A percentile compares a stretch with the other conserved stretches of the same genome.
These are phyloP conservation scores for Psix sp. DNA, from an alignment of 1,140 invertebrate genomes.

Conservation along the genomic window DNA sequence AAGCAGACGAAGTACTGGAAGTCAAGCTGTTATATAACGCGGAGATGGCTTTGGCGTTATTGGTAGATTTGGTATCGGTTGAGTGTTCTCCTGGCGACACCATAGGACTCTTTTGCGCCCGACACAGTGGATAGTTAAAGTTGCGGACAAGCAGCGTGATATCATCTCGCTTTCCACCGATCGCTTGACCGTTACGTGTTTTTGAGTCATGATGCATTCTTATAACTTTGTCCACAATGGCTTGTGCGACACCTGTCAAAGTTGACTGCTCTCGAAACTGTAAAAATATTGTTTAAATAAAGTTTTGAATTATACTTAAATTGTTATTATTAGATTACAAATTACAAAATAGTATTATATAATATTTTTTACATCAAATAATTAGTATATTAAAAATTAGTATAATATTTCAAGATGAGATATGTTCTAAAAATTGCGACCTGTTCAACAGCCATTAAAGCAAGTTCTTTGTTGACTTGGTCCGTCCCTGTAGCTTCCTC, in stretches of 20 bases:
- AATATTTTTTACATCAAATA: background rate
- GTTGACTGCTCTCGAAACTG: conserved; percentile 89
- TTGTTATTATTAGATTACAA: too few relatives aligned
- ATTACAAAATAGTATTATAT: too few relatives aligned
- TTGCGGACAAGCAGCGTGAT: conserved; percentile 91
- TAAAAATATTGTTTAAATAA: conserved; percentile 55
- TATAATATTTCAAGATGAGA: background rate
- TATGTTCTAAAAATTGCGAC: conserved; percentile 62
- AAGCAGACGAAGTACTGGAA: conserved; percentile 69
- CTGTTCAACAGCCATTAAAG: conserved; percentile 87
- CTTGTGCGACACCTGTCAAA: conserved; percentile 89
- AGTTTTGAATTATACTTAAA: too few relatives aligned
- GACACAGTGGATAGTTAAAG: conserved; percentile 88
- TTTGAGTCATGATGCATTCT: conserved; percentile 89
- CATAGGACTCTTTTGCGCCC: conserved; percentile 79
- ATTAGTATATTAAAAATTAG: background rate
- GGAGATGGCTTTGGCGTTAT: conserved; percentile 63
- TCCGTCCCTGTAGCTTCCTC: conserved; percentile 88
- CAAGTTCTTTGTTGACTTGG: conserved; percentile 88
- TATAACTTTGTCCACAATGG: conserved; percentile 90
- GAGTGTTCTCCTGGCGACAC: conserved; percentile 54
- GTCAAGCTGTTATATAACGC: conserved; percentile 68
- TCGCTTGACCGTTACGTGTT: conserved; percentile 80
- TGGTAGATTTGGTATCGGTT: conserved; percentile 54
- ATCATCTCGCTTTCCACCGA: conserved; percentile 82